Conservation (phyloP, 2,797 vertebrate species). For the Lagorchestes hirsutus region DNA sequence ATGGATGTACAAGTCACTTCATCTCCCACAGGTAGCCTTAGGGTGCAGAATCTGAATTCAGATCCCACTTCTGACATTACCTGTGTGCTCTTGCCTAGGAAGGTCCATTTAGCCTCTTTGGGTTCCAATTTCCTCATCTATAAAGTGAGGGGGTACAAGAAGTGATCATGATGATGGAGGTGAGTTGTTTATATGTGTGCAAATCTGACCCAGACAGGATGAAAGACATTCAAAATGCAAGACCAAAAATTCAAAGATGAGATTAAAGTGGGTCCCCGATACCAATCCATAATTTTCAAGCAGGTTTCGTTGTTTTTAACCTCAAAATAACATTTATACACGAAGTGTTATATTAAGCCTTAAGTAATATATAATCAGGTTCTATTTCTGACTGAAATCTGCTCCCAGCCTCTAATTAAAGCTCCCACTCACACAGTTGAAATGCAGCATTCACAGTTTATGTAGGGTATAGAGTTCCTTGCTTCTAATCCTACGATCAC, state of each 20-base stretch:
- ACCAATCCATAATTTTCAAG: not conserved
- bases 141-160: not conserved
- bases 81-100: not conserved
- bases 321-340: conserved; percentile 7
- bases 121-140: not conserved
- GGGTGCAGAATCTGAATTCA: not conserved
- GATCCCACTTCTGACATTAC: not conserved
- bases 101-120: not conserved
- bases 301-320: conserved; percentile 40
- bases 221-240: not conserved
- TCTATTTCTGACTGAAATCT: conserved; percentile 49
- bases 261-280: not conserved
- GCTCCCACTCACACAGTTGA: conserved; percentile 48
- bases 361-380: conserved; percentile 56
- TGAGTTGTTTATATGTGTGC: no score
- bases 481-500: conserved; percentile 31
- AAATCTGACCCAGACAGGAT: not conserved
- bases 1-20: not conserved
- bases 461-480: conserved; percentile 5
- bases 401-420: conserved; percentile 51
- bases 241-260: conserved; percentile 40
- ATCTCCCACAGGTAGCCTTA: not conserved
- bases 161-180: not conserved
- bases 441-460: conserved; percentile 65
- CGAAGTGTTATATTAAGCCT: not conserved